phyloP scores from a whole-genome alignment of 2,797 vertebrate genomes.

The Myotis findleyi region DNA sequence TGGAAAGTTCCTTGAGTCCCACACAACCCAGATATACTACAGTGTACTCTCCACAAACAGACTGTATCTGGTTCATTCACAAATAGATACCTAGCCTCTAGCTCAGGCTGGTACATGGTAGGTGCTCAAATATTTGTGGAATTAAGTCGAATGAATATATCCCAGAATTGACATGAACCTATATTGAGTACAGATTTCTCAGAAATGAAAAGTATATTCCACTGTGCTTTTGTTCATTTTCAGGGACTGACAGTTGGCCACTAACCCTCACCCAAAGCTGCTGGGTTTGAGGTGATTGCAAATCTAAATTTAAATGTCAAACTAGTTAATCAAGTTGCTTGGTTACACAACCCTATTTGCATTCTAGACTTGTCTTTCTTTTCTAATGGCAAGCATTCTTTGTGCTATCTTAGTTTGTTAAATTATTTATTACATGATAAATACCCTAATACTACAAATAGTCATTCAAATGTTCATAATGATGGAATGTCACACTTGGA shows the following conservation, averaged over 20 bases:
- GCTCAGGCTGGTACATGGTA: neutral
- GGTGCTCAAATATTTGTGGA: neutral
- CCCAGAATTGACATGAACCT: neutral
- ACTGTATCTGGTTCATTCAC: neutral
- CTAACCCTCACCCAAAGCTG: neutral
- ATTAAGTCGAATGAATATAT: neutral
- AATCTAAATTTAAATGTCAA: constrained; percentile 14
- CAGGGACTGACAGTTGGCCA: neutral
- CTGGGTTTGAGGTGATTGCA: neutral
- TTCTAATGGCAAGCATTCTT: neutral
- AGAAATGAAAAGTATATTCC: neutral
- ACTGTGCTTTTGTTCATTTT: neutral
- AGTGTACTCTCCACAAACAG: neutral
- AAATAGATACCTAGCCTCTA: neutral
- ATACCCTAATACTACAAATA: neutral
- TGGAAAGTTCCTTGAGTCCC: neutral
- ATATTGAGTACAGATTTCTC: neutral
- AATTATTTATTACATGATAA: neutral
- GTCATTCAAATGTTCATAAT: neutral
- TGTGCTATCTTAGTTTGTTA: neutral
- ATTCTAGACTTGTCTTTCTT: neutral
- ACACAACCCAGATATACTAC: neutral
- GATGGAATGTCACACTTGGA: neutral
- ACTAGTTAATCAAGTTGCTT: neutral
- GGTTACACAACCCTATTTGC: neutral